Evolutionary conservation across 2,888 invertebrate species (phyloP).

Genomic region (Agrenia bidenticulata): DNA sequence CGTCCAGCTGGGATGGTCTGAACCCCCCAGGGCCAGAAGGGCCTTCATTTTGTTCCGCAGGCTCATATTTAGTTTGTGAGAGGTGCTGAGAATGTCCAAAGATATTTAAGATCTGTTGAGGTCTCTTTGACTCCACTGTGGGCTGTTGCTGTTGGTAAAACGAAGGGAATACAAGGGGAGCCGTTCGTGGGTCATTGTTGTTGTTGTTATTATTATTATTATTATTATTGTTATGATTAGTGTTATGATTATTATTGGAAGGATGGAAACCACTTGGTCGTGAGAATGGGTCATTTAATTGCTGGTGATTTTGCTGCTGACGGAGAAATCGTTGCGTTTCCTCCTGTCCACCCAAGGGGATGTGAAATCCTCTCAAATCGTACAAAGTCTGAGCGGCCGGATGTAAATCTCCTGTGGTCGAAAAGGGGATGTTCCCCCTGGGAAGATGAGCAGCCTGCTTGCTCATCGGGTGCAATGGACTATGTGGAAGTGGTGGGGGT

Average conservation of each 20-base stretch:
- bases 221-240: neutral
- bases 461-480: neutral
- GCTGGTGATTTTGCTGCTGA: constrained; percentile 25
- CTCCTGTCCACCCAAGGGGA: constrained; percentile 36
- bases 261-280: constrained; percentile 25
- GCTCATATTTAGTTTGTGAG: constrained; percentile 41
- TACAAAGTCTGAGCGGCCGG: constrained; percentile 50
- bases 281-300: constrained; percentile 30
- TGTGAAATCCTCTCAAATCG: constrained; percentile 47
- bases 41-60: constrained; percentile 12
- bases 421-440: neutral
- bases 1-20: constrained; percentile 48
- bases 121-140: neutral
- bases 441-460: neutral
- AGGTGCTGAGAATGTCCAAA: constrained; percentile 51
- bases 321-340: constrained; percentile 38
- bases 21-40: constrained; percentile 19
- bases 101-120: constrained; percentile 32
- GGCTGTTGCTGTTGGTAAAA: constrained; percentile 37
- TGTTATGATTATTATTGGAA: neutral
- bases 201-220: neutral
- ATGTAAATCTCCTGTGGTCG: constrained; percentile 29
- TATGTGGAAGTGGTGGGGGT: constrained; percentile 11
- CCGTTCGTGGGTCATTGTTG: constrained; percentile 29
- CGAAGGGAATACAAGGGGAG: constrained; percentile 48